A percentile compares a stretch with the other conserved stretches of the same genome.
Conservation (phyloP, 2,888 invertebrate genomes). For the Dioctria rufipes region DNA sequence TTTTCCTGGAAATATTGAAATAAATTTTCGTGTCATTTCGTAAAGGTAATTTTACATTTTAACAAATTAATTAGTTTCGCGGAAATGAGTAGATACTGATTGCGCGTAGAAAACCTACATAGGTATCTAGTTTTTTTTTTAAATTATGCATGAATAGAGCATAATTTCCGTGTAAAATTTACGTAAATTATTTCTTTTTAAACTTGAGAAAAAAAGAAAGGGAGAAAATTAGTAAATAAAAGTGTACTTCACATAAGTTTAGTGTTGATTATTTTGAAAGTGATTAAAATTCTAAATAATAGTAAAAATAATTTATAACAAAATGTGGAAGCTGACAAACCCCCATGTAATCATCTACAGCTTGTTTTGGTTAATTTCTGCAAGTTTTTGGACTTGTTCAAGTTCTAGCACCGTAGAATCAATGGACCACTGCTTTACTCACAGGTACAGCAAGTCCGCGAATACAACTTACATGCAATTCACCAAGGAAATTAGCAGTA, state of each 20-base stretch:
- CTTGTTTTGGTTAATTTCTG: background rate
- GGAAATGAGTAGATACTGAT: background rate
- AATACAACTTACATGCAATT: constrained; percentile 80
- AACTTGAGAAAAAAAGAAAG: too few relatives aligned
- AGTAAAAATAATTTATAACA: background rate
- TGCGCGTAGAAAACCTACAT: background rate
- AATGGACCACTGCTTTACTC: constrained; percentile 59
- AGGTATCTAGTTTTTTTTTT: too few relatives aligned
- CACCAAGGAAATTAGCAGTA: constrained; percentile 80
- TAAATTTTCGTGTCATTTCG: constrained; percentile 9
- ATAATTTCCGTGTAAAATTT: background rate
- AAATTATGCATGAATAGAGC: too few relatives aligned
- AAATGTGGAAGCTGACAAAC: background rate
- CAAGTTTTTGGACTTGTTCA: background rate
- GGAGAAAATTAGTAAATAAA: too few relatives aligned
- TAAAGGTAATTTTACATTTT: constrained; percentile 30
- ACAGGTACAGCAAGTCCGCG: constrained; percentile 57
- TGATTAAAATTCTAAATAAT: background rate
- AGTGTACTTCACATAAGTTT: background rate
- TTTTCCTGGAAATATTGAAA: constrained; percentile 29
- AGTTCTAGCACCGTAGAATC: constrained; percentile 22
- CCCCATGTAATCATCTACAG: background rate
- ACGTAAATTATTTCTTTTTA: background rate
- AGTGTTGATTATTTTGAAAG: background rate
- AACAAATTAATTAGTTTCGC: background rate